Percentiles rank a stretch among this genome's conserved stretches.
phyloP scores from a whole-genome alignment of 2,888 invertebrate species.

The Clistopyga incitator region DNA sequence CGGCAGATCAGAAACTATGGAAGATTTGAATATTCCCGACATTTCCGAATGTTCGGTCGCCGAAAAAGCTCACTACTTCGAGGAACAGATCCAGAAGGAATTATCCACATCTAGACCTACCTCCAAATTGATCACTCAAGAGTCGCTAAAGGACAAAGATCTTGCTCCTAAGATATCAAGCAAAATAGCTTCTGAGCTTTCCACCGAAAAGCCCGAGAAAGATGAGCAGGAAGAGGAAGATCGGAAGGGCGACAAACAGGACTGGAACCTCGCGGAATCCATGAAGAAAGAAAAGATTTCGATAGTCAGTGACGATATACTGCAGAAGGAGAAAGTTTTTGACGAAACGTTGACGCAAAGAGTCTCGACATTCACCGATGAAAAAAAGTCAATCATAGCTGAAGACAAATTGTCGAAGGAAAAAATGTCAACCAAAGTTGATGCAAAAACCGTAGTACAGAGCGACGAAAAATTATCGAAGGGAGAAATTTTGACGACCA shows the following conservation, averaged over 20 bases:
- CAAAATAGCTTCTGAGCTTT: slow-evolving; percentile 12
- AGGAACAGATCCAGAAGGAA: slow-evolving; percentile 87
- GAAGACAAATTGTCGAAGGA: neutral
- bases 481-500: neutral
- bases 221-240: slow-evolving; percentile 32
- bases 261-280: slow-evolving; percentile 48
- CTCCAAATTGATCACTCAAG: slow-evolving; percentile 70
- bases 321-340: slow-evolving; percentile 1
- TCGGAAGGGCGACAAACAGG: slow-evolving; percentile 50
- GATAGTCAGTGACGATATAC: slow-evolving; percentile 11
- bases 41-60: slow-evolving; percentile 86
- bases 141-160: slow-evolving; percentile 69
- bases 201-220: slow-evolving; percentile 5
- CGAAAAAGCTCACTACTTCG: slow-evolving; percentile 86
- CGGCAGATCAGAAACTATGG: slow-evolving; percentile 77
- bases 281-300: slow-evolving; percentile 38
- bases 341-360: no score
- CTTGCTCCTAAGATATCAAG: slow-evolving; percentile 45
- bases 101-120: slow-evolving; percentile 77
- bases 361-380: neutral
- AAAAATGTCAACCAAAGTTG: neutral
- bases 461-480: neutral
- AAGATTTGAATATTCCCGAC: slow-evolving; percentile 82
- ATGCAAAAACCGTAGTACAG: slow-evolving; percentile 6
- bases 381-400: neutral